Evolutionary conservation across 1,140 invertebrate genomes (phyloP).

Genomic region (Rhopalosiphum maidis): DNA sequence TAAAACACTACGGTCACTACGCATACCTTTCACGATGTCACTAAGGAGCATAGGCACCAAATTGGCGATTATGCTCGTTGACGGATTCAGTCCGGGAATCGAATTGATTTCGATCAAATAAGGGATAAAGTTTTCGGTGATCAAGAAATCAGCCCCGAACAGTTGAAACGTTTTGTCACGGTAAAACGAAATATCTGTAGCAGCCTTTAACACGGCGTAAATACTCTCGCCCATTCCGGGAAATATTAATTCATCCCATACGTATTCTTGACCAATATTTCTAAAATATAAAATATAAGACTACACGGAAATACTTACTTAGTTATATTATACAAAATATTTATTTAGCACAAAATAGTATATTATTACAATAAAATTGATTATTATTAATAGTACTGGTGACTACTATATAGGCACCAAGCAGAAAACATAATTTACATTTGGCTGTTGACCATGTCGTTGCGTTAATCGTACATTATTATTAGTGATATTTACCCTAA

Average conservation of each 20-base stretch:
- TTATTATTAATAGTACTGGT: too few species aligned
- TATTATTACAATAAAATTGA: too few species aligned
- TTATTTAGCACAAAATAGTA: not conserved
- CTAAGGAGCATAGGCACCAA: slow-evolving; percentile 87
- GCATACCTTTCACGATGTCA: slow-evolving; percentile 88
- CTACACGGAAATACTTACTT: not conserved
- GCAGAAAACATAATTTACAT: too few species aligned
- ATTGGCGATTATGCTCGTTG: slow-evolving; percentile 85
- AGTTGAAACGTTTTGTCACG: slow-evolving; percentile 90
- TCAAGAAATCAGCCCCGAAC: slow-evolving; percentile 93
- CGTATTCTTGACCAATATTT: slow-evolving; percentile 71
- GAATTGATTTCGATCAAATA: slow-evolving; percentile 96
- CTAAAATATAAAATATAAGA: slow-evolving; percentile 61
- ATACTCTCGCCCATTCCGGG: slow-evolving; percentile 89
- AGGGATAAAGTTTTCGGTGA: slow-evolving; percentile 84
- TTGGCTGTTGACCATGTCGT: too few species aligned
- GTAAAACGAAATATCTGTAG: slow-evolving; percentile 85
- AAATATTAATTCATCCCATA: slow-evolving; percentile 83
- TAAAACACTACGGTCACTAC: not conserved
- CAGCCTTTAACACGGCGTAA: slow-evolving; percentile 83
- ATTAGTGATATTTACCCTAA: too few species aligned
- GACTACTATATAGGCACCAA: too few species aligned
- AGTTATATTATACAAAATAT: not conserved
- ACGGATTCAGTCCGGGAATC: slow-evolving; percentile 87
- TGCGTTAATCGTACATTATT: too few species aligned